phyloP scores from a whole-genome alignment of 1,140 invertebrate genomes.

The Anastatus disparis region DNA sequence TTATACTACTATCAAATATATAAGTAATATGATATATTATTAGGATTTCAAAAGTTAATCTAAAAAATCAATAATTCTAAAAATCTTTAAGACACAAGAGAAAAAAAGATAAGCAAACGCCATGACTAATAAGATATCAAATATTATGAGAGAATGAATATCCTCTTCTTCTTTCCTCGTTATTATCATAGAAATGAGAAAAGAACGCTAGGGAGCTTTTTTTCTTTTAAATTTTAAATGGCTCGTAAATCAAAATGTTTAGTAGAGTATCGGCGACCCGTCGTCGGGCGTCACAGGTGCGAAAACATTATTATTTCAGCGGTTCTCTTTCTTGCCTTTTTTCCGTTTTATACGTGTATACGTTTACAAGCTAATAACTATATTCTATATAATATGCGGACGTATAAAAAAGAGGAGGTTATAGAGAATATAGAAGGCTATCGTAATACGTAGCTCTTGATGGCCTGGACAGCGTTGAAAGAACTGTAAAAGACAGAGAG shows the following conservation, averaged over 20 bases:
- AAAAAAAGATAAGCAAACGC: background rate
- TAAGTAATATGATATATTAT: background rate
- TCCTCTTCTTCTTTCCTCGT: slow-evolving; percentile 25
- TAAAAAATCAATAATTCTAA: background rate
- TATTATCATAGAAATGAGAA: slow-evolving; percentile 54
- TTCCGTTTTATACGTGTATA: background rate
- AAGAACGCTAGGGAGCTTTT: slow-evolving; percentile 44
- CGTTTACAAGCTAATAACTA: too few species aligned
- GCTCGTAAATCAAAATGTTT: slow-evolving; percentile 56
- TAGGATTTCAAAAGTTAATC: background rate
- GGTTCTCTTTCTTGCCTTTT: background rate
- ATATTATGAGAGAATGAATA: background rate
- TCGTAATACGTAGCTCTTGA: too few species aligned
- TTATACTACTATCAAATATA: too few species aligned
- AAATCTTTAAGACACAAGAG: background rate
- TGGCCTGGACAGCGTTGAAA: too few species aligned
- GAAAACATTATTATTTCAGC: slow-evolving; percentile 42
- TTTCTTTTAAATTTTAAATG: slow-evolving; percentile 52
- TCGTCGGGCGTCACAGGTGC: slow-evolving; percentile 50
- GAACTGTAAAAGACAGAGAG: too few species aligned
- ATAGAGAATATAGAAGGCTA: too few species aligned
- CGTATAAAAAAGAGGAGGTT: too few species aligned
- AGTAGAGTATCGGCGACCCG: slow-evolving; percentile 44
- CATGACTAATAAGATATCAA: slow-evolving; percentile 16
- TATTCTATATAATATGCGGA: too few species aligned